phyloP scores from a whole-genome alignment of 2,113 vertebrate species.

The Stictonetta naevosa region DNA sequence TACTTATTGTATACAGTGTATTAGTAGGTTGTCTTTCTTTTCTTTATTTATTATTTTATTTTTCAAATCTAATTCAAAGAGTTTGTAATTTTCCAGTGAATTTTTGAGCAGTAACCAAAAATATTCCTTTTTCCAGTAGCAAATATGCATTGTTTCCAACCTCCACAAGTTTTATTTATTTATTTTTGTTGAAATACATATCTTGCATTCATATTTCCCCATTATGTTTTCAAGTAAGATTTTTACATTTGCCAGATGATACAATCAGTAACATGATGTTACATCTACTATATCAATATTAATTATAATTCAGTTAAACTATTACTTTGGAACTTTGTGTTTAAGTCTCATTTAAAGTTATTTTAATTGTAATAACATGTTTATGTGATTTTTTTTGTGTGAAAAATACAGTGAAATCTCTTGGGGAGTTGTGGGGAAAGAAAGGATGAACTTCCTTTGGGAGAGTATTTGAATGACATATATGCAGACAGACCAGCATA shows the following conservation, averaged over 20 bases:
- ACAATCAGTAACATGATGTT: no score
- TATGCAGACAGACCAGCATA: background rate
- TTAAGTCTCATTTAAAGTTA: background rate
- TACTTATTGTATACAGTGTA: background rate
- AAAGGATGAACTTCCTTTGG: background rate
- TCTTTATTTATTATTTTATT: background rate
- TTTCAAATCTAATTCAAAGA: background rate
- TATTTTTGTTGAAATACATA: no score
- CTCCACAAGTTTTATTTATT: no score
- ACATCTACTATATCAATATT: no score
- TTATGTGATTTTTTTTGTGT: background rate
- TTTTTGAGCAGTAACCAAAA: background rate
- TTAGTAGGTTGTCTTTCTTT: background rate
- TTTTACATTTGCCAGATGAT: no score
- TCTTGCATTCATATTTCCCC: no score
- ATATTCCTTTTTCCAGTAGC: background rate
- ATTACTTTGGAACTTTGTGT: no score
- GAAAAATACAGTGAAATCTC: background rate
- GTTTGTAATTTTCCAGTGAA: background rate
- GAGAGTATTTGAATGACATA: background rate
- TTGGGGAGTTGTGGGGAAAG: background rate
- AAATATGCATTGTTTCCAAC: background rate
- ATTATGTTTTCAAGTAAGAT: no score
- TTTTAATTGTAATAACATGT: background rate
- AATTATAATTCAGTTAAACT: no score